These are phyloP conservation scores for Pomacea canaliculata DNA, from an alignment of 2,888 invertebrate species.

Conservation along the genomic window DNA sequence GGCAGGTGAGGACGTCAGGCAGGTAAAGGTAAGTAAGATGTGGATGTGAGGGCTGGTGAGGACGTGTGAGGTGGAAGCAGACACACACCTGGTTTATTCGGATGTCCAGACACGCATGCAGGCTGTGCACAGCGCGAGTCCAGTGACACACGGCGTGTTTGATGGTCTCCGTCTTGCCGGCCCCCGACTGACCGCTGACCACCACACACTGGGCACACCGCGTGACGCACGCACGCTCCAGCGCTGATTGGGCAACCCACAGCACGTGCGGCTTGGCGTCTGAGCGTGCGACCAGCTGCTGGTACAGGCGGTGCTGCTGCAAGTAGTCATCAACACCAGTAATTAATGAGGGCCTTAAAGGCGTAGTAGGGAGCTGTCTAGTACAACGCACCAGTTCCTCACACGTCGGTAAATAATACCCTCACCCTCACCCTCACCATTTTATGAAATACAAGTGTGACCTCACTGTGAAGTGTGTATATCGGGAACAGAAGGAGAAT, in stretches of 20 bases:
- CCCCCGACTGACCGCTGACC: constrained; percentile 56
- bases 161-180: constrained; percentile 58
- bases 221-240: constrained; percentile 34
- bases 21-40: too few relatives aligned
- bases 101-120: constrained; percentile 13
- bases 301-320: constrained; percentile 6
- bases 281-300: constrained; percentile 1
- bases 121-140: neutral
- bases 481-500: too few relatives aligned
- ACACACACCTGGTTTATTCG: constrained; percentile 8
- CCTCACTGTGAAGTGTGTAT: too few relatives aligned
- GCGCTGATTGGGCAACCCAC: constrained; percentile 50
- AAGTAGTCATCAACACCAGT: neutral
- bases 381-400: too few relatives aligned
- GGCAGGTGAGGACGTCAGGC: too few relatives aligned
- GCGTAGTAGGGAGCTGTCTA: too few relatives aligned
- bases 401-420: too few relatives aligned
- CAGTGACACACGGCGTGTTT: constrained; percentile 55
- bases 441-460: too few relatives aligned
- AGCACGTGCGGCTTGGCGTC: constrained; percentile 45
- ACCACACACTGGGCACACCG: constrained; percentile 45
- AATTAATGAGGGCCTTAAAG: too few relatives aligned
- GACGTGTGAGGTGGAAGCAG: too few relatives aligned
- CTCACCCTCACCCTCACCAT: too few relatives aligned
- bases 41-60: too few relatives aligned